Percentiles rank a stretch among this genome's conserved stretches.
phyloP scores from a whole-genome alignment of 2,113 vertebrate genomes.

The Ammodytes marinus region DNA sequence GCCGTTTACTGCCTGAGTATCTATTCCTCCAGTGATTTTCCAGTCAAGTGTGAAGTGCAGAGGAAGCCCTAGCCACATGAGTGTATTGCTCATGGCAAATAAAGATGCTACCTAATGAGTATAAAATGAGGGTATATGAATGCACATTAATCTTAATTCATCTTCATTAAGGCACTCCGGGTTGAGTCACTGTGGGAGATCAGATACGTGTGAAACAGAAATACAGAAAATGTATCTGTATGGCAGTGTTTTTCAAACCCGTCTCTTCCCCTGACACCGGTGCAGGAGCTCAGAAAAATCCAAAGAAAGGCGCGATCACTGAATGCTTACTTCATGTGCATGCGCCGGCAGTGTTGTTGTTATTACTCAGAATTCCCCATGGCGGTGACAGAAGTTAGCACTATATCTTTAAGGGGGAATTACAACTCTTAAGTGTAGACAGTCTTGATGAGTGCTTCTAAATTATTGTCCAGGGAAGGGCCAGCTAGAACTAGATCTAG shows the following conservation, averaged over 20 bases:
- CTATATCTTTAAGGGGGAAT: neutral
- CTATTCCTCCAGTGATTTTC: neutral
- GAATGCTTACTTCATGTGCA: too few species aligned
- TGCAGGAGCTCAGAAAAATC: too few species aligned
- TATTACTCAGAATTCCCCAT: too few species aligned
- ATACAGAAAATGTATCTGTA: neutral
- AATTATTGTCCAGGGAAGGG: neutral
- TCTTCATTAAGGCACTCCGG: conserved; percentile 3
- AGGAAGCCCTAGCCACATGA: neutral
- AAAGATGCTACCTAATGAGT: conserved; percentile 2
- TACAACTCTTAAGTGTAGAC: neutral
- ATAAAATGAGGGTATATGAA: conserved; percentile 4
- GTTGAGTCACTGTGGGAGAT: neutral
- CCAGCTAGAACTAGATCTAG: neutral
- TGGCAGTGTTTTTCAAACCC: neutral
- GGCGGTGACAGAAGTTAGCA: too few species aligned
- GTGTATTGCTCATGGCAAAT: neutral
- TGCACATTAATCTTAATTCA: conserved; percentile 25
- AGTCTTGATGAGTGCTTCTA: neutral
- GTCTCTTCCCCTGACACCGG: too few species aligned
- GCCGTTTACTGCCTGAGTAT: neutral
- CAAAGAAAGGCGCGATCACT: too few species aligned
- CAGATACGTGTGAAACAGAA: neutral
- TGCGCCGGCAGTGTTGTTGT: too few species aligned
- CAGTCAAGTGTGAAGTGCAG: neutral